phyloP scores from a whole-genome alignment of 2,113 vertebrate species.

The Pelmatolapia mariae region DNA sequence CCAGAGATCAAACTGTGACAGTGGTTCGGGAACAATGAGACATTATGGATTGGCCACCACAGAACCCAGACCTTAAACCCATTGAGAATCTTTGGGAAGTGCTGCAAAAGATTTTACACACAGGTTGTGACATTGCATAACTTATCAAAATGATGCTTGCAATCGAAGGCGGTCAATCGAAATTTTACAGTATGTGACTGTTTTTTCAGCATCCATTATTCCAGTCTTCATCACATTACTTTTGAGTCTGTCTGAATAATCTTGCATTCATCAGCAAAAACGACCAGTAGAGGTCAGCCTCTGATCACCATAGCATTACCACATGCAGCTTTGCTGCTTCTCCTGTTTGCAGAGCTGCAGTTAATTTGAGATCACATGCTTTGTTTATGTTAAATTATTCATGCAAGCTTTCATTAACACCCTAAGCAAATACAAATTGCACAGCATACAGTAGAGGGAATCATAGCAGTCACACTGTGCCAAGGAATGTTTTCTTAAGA shows the following conservation, averaged over 20 bases:
- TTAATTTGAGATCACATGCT: constrained; percentile 28
- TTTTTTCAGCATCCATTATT: not conserved
- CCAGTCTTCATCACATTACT: not conserved
- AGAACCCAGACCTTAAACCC: not conserved
- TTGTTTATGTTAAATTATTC: constrained; percentile 60
- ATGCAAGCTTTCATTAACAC: constrained; percentile 54
- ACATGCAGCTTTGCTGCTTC: not conserved
- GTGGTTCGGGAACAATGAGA: not conserved
- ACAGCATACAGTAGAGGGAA: constrained; percentile 8
- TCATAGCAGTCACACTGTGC: constrained; percentile 11
- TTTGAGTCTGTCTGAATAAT: not conserved
- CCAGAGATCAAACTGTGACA: not conserved
- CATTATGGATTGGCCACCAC: not conserved
- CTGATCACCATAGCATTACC: not conserved
- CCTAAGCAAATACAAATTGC: constrained; percentile 52
- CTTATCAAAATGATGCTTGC: not conserved
- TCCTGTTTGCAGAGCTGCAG: not conserved
- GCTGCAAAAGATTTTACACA: not conserved
- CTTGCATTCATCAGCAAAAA: not conserved
- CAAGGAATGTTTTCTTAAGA: constrained; percentile 21
- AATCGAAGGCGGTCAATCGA: not conserved
- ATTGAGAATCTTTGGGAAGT: not conserved
- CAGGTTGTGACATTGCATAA: not conserved
- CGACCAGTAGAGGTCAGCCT: constrained; percentile 65
- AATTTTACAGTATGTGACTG: not conserved